These are phyloP conservation scores for Scaptomyza graminum DNA, from an alignment of 1,140 invertebrate genomes.

Conservation along the genomic window DNA sequence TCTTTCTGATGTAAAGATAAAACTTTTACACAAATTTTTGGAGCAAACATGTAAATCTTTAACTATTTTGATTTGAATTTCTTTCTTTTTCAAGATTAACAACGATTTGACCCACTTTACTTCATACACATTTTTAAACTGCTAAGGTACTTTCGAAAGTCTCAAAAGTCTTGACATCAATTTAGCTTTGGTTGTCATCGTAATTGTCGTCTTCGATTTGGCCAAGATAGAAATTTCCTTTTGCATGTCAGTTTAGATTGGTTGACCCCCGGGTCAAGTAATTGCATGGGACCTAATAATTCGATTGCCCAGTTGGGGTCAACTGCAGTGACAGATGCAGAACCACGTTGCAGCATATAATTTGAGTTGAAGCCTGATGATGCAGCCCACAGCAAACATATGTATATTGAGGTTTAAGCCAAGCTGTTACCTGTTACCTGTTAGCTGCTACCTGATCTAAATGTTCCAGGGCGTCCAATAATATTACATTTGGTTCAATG, in stretches of 20 bases:
- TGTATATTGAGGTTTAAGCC: not conserved
- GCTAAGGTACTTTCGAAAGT: not conserved
- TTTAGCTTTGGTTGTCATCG: not conserved
- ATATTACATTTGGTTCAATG: slow-evolving; percentile 25
- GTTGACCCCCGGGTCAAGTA: not conserved
- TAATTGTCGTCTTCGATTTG: slow-evolving; percentile 3
- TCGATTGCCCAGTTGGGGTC: slow-evolving; percentile 6
- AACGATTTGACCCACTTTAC: not conserved
- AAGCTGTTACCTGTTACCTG: no score
- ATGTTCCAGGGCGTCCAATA: not conserved
- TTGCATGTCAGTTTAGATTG: not conserved
- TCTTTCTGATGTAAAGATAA: no score
- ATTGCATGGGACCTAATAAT: slow-evolving; percentile 21
- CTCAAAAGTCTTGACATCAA: not conserved
- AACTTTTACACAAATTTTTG: no score
- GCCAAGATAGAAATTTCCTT: not conserved
- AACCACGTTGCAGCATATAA: slow-evolving; percentile 4
- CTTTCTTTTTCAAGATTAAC: no score
- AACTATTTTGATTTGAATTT: no score
- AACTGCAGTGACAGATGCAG: not conserved
- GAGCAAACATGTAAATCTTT: no score
- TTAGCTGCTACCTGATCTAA: slow-evolving; percentile 5
- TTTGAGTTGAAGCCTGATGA: slow-evolving; percentile 1
- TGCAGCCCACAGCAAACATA: slow-evolving; percentile 5
- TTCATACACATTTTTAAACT: not conserved